Evolutionary conservation across 2,888 invertebrate genomes (phyloP), one percentile per base, ranked within the genome.

Genomic region (Hypolimnas misippus): DNA sequence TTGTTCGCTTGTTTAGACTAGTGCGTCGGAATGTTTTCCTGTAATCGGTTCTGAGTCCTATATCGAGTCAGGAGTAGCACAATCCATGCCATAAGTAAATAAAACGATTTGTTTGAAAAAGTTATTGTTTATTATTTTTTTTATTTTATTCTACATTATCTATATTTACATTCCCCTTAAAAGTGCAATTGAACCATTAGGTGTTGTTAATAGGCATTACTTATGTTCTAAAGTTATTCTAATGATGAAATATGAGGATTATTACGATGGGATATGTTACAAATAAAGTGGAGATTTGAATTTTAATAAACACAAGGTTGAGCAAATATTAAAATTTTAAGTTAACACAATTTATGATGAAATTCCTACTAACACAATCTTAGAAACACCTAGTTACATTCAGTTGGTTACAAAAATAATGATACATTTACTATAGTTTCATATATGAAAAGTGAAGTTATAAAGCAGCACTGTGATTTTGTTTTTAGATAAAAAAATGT

Each of bases 91-190:
- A 65, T 69, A 71, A 46, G 21, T 46, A 46, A 85, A 87, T 86
- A 84, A 89, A 88, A 88, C 72, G 69, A 71, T 78, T 81, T 82
- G 78, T 81, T 86, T 83, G 74, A 80, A 89, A 87, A 86, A 84
- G 80, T 81, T 79, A 75, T 78, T 82, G 78, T 84, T 88, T 84
- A 73, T 79, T 87, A 84, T 79, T 67, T 84, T 88, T 84, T 73
- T 79, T 87, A 84, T 79, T 67, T 73, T 67, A 71, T 2, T 68
- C 55, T 64, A 68, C 62, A 65, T 19, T 51, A 55, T 50, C 65
- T 56, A 60, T 57, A 65, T 69, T 66, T 66, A 68, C 57, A 53
- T 29, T 35, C 21, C 19, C 29, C 14, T 49, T 29, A 29, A 7
- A n/a, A 49, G 49, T 49, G 49, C 49, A 49, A 29, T 29, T 25